Evolutionary conservation across 2,797 vertebrate species (phyloP), one percentile per base, ranked within the genome.

Genomic region (Gastrophryne carolinensis): DNA sequence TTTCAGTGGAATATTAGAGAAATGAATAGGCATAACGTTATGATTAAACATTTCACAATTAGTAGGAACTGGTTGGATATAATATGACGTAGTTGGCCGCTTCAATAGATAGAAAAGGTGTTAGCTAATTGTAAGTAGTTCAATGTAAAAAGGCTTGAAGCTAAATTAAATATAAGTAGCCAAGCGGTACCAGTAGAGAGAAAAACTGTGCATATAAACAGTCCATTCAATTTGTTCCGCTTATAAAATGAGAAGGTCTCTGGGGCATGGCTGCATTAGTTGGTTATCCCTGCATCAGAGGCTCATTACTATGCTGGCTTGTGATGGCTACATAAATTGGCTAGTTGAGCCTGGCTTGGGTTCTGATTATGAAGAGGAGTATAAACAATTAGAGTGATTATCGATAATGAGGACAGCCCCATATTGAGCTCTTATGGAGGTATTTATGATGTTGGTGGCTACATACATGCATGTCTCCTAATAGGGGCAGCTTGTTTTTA

Each of bases 361-460:
- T 73, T 64, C 17, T 73, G 35, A 63, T 24, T 72, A 41, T 67
- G 57, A 60, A 79, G 79, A 78, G 62, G 72, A 78, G 21, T 44
- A 56, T 56, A 73, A 73, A 62, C 60, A 65, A 73, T 65, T 56
- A 73, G 41, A 62, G 57, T 53, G 58, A 60, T 52, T 72, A 62
- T 63, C 30, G 58, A 73, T 54, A 65, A 62, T 65, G 71, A 65
- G 24, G 24, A 30, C 49, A 56, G 37, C 27, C 57, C 26, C 34
- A 41, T 53, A 73, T 64, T 53, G 44, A 50, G 57, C 49, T 73
- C 30, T 53, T 54, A 29, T 49, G 47, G 35, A 54, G 47, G 60
- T 63, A 30, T 37, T 54, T 35, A 62, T 54, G 58, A 21, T 26
- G 32, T 52, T 72, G 47, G 35, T 62, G 34, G 70, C 21, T 63